Evolutionary conservation across 2,888 invertebrate genomes (phyloP).

Genomic region (Drepanosiphum platanoidis): DNA sequence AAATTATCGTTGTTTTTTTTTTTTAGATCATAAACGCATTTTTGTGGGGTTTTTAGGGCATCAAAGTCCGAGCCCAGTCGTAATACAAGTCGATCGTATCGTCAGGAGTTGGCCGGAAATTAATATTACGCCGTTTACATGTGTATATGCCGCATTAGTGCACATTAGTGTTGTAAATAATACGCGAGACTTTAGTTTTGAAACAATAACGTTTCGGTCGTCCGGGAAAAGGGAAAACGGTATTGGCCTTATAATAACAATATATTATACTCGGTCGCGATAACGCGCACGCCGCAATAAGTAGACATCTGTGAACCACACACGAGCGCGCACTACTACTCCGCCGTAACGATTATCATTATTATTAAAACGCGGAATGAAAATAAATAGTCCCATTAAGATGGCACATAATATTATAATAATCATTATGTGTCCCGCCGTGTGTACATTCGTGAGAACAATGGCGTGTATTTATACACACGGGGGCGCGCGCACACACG

Average conservation of each 20-base stretch:
- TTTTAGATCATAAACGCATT: too few species aligned
- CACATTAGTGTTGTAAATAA: neutral
- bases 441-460: neutral
- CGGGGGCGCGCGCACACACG: neutral
- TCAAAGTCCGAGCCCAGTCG: too few species aligned
- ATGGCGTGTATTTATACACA: neutral
- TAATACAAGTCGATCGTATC: too few species aligned
- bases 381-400: neutral
- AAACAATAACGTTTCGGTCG: neutral
- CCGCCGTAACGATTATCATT: neutral
- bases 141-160: neutral
- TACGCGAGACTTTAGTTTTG: too few species aligned
- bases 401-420: neutral
- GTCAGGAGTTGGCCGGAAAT: too few species aligned
- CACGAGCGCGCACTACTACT: neutral
- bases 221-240: neutral
- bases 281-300: neutral
- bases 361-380: neutral
- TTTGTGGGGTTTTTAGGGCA: too few species aligned
- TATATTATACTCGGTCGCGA: neutral
- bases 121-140: too few species aligned
- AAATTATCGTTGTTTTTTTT: too few species aligned
- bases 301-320: constrained; percentile 23
- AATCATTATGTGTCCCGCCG: neutral
- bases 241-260: neutral